Evolutionary conservation across 23 tunicate genomes (phyloP).

Genomic region (Phallusia fumigata): DNA sequence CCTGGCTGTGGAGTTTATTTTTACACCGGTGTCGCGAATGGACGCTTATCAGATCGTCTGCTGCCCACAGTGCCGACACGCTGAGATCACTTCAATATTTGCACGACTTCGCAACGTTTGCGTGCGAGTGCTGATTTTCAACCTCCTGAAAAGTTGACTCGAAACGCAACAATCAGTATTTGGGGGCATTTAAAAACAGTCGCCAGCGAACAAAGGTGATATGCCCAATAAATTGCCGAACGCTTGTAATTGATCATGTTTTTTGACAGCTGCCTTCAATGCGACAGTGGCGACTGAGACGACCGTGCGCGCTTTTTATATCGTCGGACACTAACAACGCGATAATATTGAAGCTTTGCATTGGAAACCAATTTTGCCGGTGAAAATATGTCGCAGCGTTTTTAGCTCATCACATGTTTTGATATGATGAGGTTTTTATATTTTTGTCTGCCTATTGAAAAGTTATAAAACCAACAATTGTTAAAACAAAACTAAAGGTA

Average conservation of each 20-base stretch:
- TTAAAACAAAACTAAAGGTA: too few relatives aligned
- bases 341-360: neutral
- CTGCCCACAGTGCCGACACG: neutral
- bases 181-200: neutral
- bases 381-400: neutral
- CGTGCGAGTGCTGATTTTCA: neutral
- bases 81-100: neutral
- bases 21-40: neutral
- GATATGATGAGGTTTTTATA: too few relatives aligned
- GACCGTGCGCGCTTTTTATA: neutral
- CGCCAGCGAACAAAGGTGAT: slow-evolving; percentile 1
- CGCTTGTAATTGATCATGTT: neutral
- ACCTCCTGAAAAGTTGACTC: neutral
- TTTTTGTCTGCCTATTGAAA: too few relatives aligned
- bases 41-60: slow-evolving; percentile 5
- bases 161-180: neutral
- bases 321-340: neutral
- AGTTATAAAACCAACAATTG: too few relatives aligned
- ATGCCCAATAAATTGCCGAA: neutral
- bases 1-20: neutral
- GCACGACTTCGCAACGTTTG: neutral
- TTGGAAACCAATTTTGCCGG: neutral
- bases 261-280: slow-evolving; percentile 11
- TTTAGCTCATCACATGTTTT: too few relatives aligned
- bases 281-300: neutral